Base-by-base conservation (phyloP, 2,888 invertebrate genomes). In the Coelinius sp. region DNA sequence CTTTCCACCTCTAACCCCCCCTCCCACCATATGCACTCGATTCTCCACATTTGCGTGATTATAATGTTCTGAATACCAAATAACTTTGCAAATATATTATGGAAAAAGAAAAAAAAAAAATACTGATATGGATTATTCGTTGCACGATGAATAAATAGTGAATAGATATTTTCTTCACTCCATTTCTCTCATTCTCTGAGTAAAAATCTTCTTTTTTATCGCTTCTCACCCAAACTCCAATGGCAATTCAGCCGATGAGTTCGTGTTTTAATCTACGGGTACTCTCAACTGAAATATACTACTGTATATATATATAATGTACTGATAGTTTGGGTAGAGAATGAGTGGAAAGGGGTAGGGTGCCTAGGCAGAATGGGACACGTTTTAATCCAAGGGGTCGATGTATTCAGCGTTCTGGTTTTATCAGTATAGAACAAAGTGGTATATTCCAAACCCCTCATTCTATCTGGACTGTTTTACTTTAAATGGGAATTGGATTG, bases 331-430 rank as follows among this genome's bases (percentile, higher is more conserved):
- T 53, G 53, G 53, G 12, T 27, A 25, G 70, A 56, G 76, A 72
- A 72, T 74, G 73, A 65, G 64, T 14, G 35, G 12, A 8, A 12
- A 17, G 59, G 27, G 14, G 20, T 17, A 14, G 56, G 56, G 56
- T 56, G 56, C n/a, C 56, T 56, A 20, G 17, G 14, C 59, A 59
- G 65, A 73, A 70, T 69, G 70, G 70, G 71, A 75, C 77, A 77
- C 80, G 79, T 80, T 83, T 82, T 83, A 83, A 82, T 82, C 82
- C 81, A 24, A 81, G 80, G 77, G 79, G 77, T 77, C 76, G 77
- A 79, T 76, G 79, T 79, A 77, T 82, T 77, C 74, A 63, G 63
- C 41, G 59, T 59, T 59, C 59, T 59, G 62, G 75, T 73, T 68
- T 68, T 71, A 25, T 53, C 44, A 65, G 59, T 44, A 65, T 59